Conservation (phyloP, 2,797 vertebrate species). For the Clarias pachynema region DNA sequence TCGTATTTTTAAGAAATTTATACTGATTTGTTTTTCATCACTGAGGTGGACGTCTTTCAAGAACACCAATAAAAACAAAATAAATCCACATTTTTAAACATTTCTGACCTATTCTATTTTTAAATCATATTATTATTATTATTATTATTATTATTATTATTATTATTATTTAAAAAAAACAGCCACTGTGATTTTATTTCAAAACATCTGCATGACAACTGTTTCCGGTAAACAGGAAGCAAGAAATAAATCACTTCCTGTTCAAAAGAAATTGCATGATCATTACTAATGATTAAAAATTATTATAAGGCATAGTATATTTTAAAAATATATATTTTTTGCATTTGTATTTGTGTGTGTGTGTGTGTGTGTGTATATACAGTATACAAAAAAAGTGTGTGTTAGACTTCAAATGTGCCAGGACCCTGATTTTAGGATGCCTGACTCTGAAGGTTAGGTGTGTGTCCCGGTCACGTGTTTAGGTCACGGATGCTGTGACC, state of each 20-base stretch:
- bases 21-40: neutral
- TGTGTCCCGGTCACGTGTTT: slow-evolving; percentile 44
- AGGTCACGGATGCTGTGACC: slow-evolving; percentile 57
- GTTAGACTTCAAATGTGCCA: neutral
- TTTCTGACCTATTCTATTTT: too few species aligned
- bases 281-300: neutral
- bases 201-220: neutral
- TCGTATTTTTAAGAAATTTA: neutral
- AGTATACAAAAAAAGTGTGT: neutral
- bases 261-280: neutral
- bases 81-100: too few species aligned
- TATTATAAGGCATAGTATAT: neutral
- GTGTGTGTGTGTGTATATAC: neutral
- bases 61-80: too few species aligned
- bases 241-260: neutral
- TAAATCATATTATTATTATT: too few species aligned
- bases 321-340: neutral
- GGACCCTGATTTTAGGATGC: neutral
- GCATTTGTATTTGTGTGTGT: neutral
- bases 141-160: too few species aligned
- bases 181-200: neutral
- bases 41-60: too few species aligned
- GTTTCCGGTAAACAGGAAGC: slow-evolving; percentile 1
- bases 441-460: neutral
- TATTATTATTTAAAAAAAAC: neutral